phyloP scores from a whole-genome alignment of 2,888 invertebrate genomes.

The Taphrorychus bicolor region DNA sequence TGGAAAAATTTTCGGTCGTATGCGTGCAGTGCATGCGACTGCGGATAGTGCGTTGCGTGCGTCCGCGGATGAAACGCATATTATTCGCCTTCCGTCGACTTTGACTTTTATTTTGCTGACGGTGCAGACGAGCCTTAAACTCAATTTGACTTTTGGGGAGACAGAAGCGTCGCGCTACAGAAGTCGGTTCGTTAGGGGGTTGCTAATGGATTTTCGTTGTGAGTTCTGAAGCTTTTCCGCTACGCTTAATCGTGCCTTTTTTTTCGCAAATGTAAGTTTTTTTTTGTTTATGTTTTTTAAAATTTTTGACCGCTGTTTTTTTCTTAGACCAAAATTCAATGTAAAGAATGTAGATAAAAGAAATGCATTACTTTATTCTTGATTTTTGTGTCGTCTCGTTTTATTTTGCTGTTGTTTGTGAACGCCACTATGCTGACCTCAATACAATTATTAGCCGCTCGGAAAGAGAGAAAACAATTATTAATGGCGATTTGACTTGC shows the following conservation, averaged over 20 bases:
- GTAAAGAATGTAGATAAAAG: too few species aligned
- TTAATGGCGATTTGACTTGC: too few species aligned
- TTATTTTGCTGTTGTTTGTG: background rate
- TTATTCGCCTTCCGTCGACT: constrained; percentile 34
- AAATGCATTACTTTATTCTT: too few species aligned
- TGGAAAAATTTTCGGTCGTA: constrained; percentile 54
- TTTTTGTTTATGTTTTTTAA: background rate
- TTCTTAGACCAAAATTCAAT: background rate
- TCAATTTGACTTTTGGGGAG: constrained; percentile 1
- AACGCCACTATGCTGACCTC: too few species aligned
- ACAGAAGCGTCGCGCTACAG: background rate
- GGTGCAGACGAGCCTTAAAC: constrained; percentile 22
- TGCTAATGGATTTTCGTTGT: constrained; percentile 41
- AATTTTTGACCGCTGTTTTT: background rate
- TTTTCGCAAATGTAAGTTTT: constrained; percentile 20
- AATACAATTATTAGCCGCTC: too few species aligned
- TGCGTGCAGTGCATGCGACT: constrained; percentile 48
- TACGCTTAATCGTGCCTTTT: constrained; percentile 24
- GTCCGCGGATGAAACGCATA: constrained; percentile 36
- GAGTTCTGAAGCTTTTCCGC: constrained; percentile 47
- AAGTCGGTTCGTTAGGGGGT: constrained; percentile 5
- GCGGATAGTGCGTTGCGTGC: constrained; percentile 39
- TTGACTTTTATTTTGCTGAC: constrained; percentile 28
- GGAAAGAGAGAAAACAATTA: too few species aligned
- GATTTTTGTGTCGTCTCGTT: too few species aligned